Percentiles rank a stretch among this genome's conserved stretches.
Conservation (phyloP, 2,113 vertebrate species). For the Indicator maculatus region DNA sequence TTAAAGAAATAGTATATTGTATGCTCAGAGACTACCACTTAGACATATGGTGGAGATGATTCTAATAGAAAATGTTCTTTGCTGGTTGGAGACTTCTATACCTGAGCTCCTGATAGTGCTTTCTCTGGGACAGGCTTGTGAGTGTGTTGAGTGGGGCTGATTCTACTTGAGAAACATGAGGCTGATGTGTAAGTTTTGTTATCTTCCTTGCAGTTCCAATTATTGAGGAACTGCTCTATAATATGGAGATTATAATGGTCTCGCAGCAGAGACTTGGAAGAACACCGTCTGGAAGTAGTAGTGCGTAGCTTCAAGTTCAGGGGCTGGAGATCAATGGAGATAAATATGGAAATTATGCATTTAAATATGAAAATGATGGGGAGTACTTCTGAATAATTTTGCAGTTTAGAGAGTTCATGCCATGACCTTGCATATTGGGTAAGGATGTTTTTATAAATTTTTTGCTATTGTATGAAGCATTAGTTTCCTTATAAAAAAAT, state of each 20-base stretch:
- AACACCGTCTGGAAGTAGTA: background rate
- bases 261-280: background rate
- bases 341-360: too few species aligned
- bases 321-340: background rate
- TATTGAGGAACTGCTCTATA: background rate
- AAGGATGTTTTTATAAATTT: background rate
- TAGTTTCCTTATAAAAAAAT: background rate
- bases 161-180: background rate
- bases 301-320: background rate
- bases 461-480: background rate
- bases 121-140: background rate
- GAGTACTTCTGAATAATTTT: background rate
- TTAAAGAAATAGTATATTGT: background rate
- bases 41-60: background rate
- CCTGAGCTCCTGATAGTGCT: background rate
- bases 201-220: background rate
- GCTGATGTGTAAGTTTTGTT: background rate
- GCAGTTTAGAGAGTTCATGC: background rate
- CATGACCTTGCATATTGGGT: background rate
- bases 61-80: background rate
- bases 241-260: background rate
- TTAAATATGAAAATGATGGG: background rate
- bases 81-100: background rate
- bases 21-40: background rate
- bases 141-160: background rate